These are phyloP conservation scores for Amphiduros pacificus DNA, from an alignment of 2,888 invertebrate species.

Conservation along the genomic window DNA sequence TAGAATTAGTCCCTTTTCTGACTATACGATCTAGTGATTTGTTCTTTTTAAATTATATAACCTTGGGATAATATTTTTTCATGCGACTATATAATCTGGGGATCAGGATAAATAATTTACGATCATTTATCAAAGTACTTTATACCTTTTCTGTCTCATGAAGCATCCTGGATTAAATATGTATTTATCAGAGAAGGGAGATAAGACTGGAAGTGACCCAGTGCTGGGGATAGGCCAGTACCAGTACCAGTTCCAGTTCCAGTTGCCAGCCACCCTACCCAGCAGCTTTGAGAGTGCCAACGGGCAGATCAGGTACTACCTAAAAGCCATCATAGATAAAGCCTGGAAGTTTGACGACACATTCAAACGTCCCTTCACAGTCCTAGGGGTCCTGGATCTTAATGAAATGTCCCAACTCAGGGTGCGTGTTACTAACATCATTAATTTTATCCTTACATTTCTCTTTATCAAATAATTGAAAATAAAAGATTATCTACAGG, in stretches of 20 bases:
- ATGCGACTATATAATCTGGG: background rate
- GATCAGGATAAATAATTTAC: too few species aligned
- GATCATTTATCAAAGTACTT: too few species aligned
- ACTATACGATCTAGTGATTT: too few species aligned
- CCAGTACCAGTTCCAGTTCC: constrained; percentile 78
- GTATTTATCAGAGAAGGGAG: constrained; percentile 8
- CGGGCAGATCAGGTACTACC: constrained; percentile 76
- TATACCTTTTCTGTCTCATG: too few species aligned
- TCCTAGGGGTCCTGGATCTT: constrained; percentile 79
- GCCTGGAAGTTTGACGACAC: constrained; percentile 85
- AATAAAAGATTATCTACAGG: too few species aligned
- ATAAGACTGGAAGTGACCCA: constrained; percentile 13
- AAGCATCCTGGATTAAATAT: too few species aligned
- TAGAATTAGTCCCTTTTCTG: too few species aligned
- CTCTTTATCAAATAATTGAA: too few species aligned
- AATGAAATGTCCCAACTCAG: constrained; percentile 62
- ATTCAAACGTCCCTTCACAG: constrained; percentile 79
- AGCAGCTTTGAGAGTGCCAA: constrained; percentile 45
- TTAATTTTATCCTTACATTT: too few species aligned
- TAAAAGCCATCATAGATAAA: constrained; percentile 76
- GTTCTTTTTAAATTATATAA: too few species aligned
- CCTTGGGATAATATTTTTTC: background rate
- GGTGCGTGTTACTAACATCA: background rate
- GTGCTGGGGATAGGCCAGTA: constrained; percentile 71
- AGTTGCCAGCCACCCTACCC: constrained; percentile 65